phyloP scores from a whole-genome alignment of 2,888 invertebrate species.

The Lacanobia oleracea region DNA sequence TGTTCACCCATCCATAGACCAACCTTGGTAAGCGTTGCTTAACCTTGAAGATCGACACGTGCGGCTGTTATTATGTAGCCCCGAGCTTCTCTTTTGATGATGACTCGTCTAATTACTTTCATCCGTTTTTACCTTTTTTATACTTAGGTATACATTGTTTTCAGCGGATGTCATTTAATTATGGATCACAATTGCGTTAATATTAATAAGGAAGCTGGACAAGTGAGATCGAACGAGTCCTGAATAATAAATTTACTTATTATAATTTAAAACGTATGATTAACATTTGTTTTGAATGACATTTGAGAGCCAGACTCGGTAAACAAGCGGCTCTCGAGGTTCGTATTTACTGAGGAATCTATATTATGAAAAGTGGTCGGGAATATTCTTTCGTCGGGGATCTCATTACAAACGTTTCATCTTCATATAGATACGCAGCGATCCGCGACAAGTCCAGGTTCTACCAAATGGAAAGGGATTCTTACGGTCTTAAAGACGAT shows the following conservation, averaged over 20 bases:
- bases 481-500: not conserved
- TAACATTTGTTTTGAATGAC: constrained; percentile 46
- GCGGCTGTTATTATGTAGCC: too few relatives aligned
- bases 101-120: constrained; percentile 11
- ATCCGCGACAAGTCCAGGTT: constrained; percentile 27
- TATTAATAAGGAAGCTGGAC: constrained; percentile 31
- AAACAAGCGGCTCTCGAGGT: constrained; percentile 51
- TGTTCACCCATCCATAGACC: too few relatives aligned
- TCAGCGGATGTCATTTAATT: not conserved
- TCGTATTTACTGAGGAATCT: constrained; percentile 45
- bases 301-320: constrained; percentile 15
- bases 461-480: constrained; percentile 15
- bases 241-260: constrained; percentile 28
- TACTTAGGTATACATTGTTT: constrained; percentile 8
- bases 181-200: constrained; percentile 19
- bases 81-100: too few relatives aligned
- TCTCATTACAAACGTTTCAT: constrained; percentile 59
- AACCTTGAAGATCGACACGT: too few relatives aligned
- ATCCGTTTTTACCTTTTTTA: constrained; percentile 9
- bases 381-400: constrained; percentile 42
- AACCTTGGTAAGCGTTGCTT: too few relatives aligned
- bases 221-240: constrained; percentile 16
- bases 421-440: constrained; percentile 46
- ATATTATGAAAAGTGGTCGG: constrained; percentile 59
- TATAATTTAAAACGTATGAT: constrained; percentile 36